phyloP scores from a whole-genome alignment of 2,888 invertebrate genomes.

The Anagyrus pseudococci region DNA sequence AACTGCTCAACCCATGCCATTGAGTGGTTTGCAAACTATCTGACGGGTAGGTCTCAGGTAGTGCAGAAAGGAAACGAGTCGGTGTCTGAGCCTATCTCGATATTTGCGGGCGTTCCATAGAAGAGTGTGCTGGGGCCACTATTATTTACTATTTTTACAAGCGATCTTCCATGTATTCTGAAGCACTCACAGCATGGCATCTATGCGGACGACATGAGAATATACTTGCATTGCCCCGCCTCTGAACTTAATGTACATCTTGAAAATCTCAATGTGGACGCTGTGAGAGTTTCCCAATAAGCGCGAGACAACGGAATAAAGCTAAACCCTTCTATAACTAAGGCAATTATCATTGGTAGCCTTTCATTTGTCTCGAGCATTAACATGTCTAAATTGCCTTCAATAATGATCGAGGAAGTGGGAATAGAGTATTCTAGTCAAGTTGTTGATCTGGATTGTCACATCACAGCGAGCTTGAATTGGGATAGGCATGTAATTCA shows the following conservation, averaged over 20 bases:
- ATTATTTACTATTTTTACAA: slow-evolving; percentile 4
- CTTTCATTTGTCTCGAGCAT: not conserved
- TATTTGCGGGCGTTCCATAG: not conserved
- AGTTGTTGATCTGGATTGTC: too few species aligned
- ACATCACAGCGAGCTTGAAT: too few species aligned
- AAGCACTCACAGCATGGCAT: not conserved
- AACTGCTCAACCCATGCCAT: not conserved
- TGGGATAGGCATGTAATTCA: too few species aligned
- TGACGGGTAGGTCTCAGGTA: not conserved
- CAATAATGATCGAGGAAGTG: too few species aligned
- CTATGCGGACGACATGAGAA: slow-evolving; percentile 1
- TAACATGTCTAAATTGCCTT: too few species aligned
- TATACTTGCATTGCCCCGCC: not conserved
- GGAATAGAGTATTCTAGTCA: too few species aligned
- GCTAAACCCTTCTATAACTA: not conserved
- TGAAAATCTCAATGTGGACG: not conserved
- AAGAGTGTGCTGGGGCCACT: slow-evolving; percentile 12
- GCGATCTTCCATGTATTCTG: not conserved
- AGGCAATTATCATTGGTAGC: not conserved
- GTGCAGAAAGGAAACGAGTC: not conserved
- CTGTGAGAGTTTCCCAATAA: not conserved
- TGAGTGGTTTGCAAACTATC: not conserved
- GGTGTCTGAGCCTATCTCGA: not conserved
- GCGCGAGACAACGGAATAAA: not conserved
- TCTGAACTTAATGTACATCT: not conserved